These are phyloP conservation scores for Alviniconcha strummeri DNA, from an alignment of 2,888 invertebrate species.

Conservation along the genomic window DNA sequence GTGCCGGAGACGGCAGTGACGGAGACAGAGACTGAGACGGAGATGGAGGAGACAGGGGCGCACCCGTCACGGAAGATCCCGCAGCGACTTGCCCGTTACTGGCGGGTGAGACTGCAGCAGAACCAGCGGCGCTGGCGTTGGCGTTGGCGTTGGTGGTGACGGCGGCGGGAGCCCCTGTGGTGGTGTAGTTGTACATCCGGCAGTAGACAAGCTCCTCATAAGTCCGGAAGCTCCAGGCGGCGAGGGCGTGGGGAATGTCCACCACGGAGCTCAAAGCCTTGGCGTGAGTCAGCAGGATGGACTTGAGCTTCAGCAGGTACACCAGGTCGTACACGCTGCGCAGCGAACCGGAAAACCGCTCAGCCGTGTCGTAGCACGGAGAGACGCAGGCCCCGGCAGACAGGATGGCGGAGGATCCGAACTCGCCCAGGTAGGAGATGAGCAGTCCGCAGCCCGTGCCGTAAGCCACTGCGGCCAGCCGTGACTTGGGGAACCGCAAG, in stretches of 20 bases:
- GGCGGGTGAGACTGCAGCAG: too few relatives aligned
- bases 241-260: constrained; percentile 54
- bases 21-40: neutral
- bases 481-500: constrained; percentile 52
- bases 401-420: constrained; percentile 63
- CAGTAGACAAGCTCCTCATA: constrained; percentile 62
- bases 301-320: constrained; percentile 54
- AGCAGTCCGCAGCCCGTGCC: constrained; percentile 65
- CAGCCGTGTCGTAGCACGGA: constrained; percentile 59
- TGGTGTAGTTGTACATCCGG: constrained; percentile 50
- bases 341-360: constrained; percentile 48
- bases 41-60: neutral
- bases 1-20: too few relatives aligned
- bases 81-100: neutral
- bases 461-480: constrained; percentile 59
- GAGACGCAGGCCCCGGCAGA: constrained; percentile 62
- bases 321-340: constrained; percentile 58
- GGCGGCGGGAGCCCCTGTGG: neutral
- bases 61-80: neutral
- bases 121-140: neutral
- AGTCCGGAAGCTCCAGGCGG: constrained; percentile 53
- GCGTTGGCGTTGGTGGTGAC: too few relatives aligned
- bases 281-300: constrained; percentile 53
- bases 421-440: constrained; percentile 69
- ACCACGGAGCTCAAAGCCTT: constrained; percentile 54